Conservation (phyloP, 2,113 vertebrate genomes). For the Chaenogobius annularis region DNA sequence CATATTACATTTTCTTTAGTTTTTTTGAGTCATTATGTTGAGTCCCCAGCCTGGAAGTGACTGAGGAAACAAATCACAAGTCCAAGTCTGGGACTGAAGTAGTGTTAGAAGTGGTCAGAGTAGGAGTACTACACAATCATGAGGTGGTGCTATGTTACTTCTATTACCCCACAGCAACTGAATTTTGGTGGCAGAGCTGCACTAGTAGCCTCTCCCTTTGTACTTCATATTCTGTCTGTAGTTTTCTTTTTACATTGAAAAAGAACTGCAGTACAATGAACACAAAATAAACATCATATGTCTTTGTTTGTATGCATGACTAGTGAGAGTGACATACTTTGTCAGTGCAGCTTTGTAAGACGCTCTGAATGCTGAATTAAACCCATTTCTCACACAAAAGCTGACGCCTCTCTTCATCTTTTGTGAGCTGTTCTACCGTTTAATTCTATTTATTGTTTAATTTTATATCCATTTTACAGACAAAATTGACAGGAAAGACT, state of each 20-base stretch:
- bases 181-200: too few relatives aligned
- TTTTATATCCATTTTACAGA: neutral
- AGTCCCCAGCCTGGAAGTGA: too few relatives aligned
- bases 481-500: neutral
- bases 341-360: neutral
- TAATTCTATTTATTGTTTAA: neutral
- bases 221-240: neutral
- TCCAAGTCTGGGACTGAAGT: too few relatives aligned
- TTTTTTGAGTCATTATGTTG: too few relatives aligned
- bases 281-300: neutral
- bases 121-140: too few relatives aligned
- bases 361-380: neutral
- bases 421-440: neutral
- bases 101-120: too few relatives aligned
- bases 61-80: too few relatives aligned
- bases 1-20: too few relatives aligned
- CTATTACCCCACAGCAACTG: too few relatives aligned
- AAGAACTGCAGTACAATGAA: neutral
- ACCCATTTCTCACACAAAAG: conserved; percentile 5
- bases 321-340: neutral
- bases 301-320: neutral
- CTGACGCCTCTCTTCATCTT: neutral
- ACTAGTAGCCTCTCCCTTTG: too few relatives aligned
- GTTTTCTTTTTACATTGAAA: neutral
- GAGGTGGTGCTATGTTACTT: too few relatives aligned